phyloP scores from a whole-genome alignment of 2,888 invertebrate species.

The Chromoteleia sp. region DNA sequence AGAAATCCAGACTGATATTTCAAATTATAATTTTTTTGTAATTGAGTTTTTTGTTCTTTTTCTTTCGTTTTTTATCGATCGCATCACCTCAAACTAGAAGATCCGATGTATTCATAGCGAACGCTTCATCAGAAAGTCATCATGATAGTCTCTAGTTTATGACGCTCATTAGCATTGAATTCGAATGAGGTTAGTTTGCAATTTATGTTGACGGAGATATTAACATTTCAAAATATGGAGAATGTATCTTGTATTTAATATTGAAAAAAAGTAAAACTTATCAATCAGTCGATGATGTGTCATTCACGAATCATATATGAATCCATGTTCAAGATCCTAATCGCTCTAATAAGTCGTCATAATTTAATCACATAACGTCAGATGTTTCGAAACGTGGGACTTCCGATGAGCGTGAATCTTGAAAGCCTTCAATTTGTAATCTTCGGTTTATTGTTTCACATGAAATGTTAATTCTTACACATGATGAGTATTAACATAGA shows the following conservation, averaged over 20 bases:
- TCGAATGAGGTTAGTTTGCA: slow-evolving; percentile 68
- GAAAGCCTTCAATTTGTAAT: slow-evolving; percentile 44
- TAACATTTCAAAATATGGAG: slow-evolving; percentile 68
- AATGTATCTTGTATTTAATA: slow-evolving; percentile 52
- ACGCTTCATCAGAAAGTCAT: slow-evolving; percentile 67
- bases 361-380: slow-evolving; percentile 52
- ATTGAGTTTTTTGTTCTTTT: slow-evolving; percentile 26
- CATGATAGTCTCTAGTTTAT: slow-evolving; percentile 66
- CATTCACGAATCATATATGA: slow-evolving; percentile 53
- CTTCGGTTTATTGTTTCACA: slow-evolving; percentile 45
- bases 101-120: slow-evolving; percentile 52
- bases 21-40: slow-evolving; percentile 11
- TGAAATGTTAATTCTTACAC: slow-evolving; percentile 21
- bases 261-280: slow-evolving; percentile 52
- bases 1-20: slow-evolving; percentile 24
- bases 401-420: slow-evolving; percentile 46
- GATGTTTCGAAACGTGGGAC: slow-evolving; percentile 47
- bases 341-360: slow-evolving; percentile 66
- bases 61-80: slow-evolving; percentile 53
- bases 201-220: slow-evolving; percentile 64
- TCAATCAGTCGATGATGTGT: slow-evolving; percentile 64
- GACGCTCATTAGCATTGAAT: slow-evolving; percentile 71
- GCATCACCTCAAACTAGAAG: slow-evolving; percentile 42
- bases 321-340: slow-evolving; percentile 55
- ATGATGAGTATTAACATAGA: slow-evolving; percentile 16